Conservation (phyloP, 2,113 vertebrate species). For the Engraulis encrasicolus region DNA sequence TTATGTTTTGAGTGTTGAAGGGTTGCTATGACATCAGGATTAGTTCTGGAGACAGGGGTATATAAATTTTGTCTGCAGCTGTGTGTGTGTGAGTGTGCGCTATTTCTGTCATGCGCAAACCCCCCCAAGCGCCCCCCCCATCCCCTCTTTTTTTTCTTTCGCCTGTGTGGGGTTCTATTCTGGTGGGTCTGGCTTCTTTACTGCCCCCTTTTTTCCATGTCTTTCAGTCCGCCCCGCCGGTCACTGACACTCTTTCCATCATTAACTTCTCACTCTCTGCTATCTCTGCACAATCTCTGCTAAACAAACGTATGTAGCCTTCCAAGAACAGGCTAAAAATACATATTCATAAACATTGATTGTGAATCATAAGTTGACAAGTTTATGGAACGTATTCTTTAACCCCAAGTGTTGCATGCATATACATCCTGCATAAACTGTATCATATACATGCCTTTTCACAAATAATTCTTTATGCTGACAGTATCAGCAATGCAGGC, state of each 20-base stretch:
- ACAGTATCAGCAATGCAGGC: neutral
- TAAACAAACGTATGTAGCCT: neutral
- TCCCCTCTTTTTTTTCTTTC: slow-evolving; percentile 34
- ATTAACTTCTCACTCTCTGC: neutral
- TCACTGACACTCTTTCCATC: neutral
- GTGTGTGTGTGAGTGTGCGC: slow-evolving; percentile 51
- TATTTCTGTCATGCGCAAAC: slow-evolving; percentile 63
- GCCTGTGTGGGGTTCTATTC: slow-evolving; percentile 61
- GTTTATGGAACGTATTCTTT: neutral
- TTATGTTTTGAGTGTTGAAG: slow-evolving; percentile 70
- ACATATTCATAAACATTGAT: neutral
- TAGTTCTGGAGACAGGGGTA: slow-evolving; percentile 59
- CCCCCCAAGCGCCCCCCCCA: too few species aligned
- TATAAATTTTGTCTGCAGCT: slow-evolving; percentile 59
- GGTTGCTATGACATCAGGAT: slow-evolving; percentile 71
- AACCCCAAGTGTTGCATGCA: neutral
- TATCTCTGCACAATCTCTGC: neutral
- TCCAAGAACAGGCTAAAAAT: neutral
- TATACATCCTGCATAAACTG: too few species aligned
- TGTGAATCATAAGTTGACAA: neutral
- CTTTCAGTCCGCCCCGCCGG: neutral
- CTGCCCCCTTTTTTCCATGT: slow-evolving; percentile 30
- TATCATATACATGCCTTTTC: neutral
- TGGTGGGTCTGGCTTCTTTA: slow-evolving; percentile 56
- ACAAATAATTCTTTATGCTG: neutral